Evolutionary conservation across 2,113 vertebrate species (phyloP), one percentile per base, ranked within the genome.

Genomic region (Orthonyx spaldingii): DNA sequence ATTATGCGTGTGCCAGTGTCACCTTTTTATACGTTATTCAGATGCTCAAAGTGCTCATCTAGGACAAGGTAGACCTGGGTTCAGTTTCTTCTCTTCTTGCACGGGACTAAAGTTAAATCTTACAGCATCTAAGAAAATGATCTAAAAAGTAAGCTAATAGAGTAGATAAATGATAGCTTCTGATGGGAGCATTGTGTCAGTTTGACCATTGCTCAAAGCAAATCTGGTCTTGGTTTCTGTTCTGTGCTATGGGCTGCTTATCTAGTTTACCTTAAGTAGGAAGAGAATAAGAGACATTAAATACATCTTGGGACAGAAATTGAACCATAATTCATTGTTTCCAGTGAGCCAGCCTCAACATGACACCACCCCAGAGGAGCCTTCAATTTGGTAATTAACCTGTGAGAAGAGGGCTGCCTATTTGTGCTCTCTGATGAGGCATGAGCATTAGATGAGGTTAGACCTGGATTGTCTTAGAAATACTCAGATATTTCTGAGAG

Each of bases 1-100:
- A 16, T 1, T n/a, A 12, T 50, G 35, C 0, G 0, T 17, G 9
- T 65, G 52, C 26, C 1, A 2, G 32, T 78, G 47, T 57, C 35
- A 55, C 11, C 3, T 71, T 91, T 75, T 66, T 42, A 21, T 35
- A 42, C 0, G 0, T 55, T 28, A 18, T 26, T 87, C 49, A 39
- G 9, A 4, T 71, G 10, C 57, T 79, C 44, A 14, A 47, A 84
- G 11, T 59, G 19, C 26, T 71, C 32, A n/a, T 41, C 24, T 52
- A 64, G 78, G 22, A 64, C 8, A 79, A 64, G 13, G 33, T 35
- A 79, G 42, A 56, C 9, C 23, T 32, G 47, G 60, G 4, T 37
- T 95, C 53, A 64, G 47, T 74, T 87, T 81, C 12, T 87, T 82
- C 64, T 89, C 44, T 82, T 65, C 21, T 22, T 79, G 19, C 19